A percentile compares a stretch with the other conserved stretches of the same genome.
These are phyloP conservation scores for Drosophila mauritiana DNA, from an alignment of 1,140 invertebrate species.

Conservation along the genomic window DNA sequence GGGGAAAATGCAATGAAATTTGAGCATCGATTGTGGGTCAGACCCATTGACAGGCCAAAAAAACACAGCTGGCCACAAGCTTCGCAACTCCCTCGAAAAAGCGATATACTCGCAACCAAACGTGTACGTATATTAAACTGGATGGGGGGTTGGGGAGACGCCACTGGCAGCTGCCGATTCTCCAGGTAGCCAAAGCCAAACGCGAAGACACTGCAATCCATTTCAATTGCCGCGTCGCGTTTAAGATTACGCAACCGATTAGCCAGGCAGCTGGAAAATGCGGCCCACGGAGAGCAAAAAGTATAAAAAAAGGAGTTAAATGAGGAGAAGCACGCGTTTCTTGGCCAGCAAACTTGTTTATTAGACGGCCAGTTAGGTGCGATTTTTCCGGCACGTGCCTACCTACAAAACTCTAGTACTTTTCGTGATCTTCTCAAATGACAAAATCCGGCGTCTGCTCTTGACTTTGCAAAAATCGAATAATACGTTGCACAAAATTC, in stretches of 20 bases:
- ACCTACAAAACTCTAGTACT: conserved; percentile 38
- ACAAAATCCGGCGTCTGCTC: conserved; percentile 1
- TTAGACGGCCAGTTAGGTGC: conserved; percentile 64
- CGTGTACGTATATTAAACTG: conserved; percentile 1
- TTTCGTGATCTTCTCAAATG: conserved; percentile 36
- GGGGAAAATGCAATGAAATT: conserved; percentile 70
- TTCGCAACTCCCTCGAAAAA: conserved; percentile 37
- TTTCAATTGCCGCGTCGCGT: conserved; percentile 77
- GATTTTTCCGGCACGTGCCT: conserved; percentile 44
- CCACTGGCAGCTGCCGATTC: conserved; percentile 48
- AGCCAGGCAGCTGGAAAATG: conserved; percentile 79
- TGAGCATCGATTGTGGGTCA: conserved; percentile 80
- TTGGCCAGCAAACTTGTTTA: conserved; percentile 67
- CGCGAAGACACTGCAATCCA: conserved; percentile 64
- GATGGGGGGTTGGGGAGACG: conserved; percentile 31
- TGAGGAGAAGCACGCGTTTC: conserved; percentile 35
- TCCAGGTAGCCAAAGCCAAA: conserved; percentile 53
- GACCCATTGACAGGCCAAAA: conserved; percentile 40
- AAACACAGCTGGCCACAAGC: conserved; percentile 53
- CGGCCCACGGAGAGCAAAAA: conserved; percentile 34
- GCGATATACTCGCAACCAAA: background rate
- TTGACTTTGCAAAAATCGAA: background rate
- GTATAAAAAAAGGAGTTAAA: conserved; percentile 1
- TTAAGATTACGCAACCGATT: conserved; percentile 81
- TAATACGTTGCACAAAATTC: background rate